phyloP scores from a whole-genome alignment of 2,888 invertebrate genomes.

The Thymelicus sylvestris region DNA sequence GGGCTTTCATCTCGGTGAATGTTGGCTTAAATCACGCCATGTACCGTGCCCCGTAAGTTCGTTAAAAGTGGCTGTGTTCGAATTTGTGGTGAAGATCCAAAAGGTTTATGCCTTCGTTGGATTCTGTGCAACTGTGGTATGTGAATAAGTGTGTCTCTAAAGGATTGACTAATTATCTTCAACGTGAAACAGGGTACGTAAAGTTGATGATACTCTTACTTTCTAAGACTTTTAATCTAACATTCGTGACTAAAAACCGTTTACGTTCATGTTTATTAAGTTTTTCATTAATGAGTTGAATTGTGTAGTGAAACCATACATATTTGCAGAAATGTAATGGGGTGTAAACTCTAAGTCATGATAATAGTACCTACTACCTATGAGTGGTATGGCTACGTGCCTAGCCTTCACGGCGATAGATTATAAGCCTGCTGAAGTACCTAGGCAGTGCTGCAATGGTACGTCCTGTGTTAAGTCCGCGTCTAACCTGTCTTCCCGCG shows the following conservation, averaged over 20 bases:
- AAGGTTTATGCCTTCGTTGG: constrained; percentile 59
- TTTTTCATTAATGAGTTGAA: not conserved
- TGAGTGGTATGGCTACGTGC: not conserved
- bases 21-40: constrained; percentile 76
- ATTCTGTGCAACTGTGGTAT: constrained; percentile 61
- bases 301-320: too few species aligned
- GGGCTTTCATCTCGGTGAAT: constrained; percentile 73
- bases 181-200: constrained; percentile 74
- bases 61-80: constrained; percentile 80
- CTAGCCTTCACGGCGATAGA: not conserved
- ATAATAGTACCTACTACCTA: too few species aligned
- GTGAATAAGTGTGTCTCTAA: constrained; percentile 61
- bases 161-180: constrained; percentile 69
- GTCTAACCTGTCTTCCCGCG: constrained; percentile 1
- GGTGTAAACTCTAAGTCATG: too few species aligned
- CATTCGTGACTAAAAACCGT: not conserved
- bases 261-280: not conserved
- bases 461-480: not conserved
- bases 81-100: constrained; percentile 70
- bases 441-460: too few species aligned
- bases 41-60: constrained; percentile 74
- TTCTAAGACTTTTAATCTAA: constrained; percentile 40
- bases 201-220: constrained; percentile 40
- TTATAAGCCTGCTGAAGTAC: not conserved
- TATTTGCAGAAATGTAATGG: too few species aligned